phyloP scores from a whole-genome alignment of 2,797 vertebrate species.

The Simalia tracyae region DNA sequence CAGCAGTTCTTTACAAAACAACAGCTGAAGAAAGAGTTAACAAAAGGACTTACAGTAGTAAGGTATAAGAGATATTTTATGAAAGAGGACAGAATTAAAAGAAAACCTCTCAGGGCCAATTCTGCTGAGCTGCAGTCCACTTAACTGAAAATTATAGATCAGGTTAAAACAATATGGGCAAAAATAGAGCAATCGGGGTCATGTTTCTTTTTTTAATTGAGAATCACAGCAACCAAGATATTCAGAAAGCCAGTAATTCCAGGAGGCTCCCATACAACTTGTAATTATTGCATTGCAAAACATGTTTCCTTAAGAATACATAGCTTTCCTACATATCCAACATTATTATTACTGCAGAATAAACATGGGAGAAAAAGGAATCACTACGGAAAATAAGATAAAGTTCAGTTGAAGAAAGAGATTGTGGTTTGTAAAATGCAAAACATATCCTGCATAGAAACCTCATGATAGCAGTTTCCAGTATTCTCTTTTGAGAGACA shows the following conservation, averaged over 20 bases:
- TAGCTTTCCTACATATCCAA: constrained; percentile 43
- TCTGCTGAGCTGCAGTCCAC: constrained; percentile 57
- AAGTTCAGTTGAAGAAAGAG: constrained; percentile 31
- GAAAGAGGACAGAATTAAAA: constrained; percentile 45
- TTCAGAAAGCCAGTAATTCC: constrained; percentile 54
- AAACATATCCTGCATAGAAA: constrained; percentile 28
- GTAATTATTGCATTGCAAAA: constrained; percentile 68
- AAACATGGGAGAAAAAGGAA: constrained; percentile 51
- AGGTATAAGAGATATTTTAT: constrained; percentile 16
- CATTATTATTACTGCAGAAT: constrained; percentile 72
- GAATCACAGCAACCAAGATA: constrained; percentile 51
- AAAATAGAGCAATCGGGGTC: constrained; percentile 70
- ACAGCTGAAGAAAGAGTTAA: not conserved
- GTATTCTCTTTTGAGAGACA: not conserved
- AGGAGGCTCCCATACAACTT: constrained; percentile 54
- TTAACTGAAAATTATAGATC: constrained; percentile 76
- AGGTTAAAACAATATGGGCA: constrained; percentile 70
- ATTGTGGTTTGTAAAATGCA: constrained; percentile 26
- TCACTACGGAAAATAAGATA: constrained; percentile 35
- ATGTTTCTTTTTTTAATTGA: constrained; percentile 34
- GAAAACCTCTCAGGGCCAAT: constrained; percentile 55
- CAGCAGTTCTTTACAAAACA: not conserved
- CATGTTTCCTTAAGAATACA: constrained; percentile 43
- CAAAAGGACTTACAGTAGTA: not conserved
- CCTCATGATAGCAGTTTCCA: not conserved